phyloP scores from a whole-genome alignment of 2,113 vertebrate genomes.

The Phrynosoma blainvillii region DNA sequence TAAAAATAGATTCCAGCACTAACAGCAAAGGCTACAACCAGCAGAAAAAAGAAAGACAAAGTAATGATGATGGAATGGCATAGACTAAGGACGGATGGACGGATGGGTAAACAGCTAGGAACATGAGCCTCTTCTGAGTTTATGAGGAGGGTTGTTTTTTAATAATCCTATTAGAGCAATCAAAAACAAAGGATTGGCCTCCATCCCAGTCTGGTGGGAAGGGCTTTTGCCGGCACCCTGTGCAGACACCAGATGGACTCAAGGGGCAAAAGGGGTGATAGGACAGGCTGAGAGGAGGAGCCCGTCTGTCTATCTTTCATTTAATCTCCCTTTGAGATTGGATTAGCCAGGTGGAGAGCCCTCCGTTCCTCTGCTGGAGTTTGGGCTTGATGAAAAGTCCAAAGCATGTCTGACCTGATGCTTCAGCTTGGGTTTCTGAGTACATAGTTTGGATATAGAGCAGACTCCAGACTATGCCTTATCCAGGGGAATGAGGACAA shows the following conservation, averaged over 20 bases:
- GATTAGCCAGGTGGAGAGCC: slow-evolving; percentile 33
- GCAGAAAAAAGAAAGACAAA: background rate
- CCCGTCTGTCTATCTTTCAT: slow-evolving; percentile 9
- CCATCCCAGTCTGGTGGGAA: background rate
- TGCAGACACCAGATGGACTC: slow-evolving; percentile 36
- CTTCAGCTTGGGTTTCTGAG: background rate
- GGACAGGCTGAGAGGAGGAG: slow-evolving; percentile 2
- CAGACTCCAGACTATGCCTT: background rate
- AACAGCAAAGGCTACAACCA: background rate
- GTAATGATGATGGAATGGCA: background rate
- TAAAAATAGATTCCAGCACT: slow-evolving; percentile 22
- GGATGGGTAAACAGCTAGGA: background rate
- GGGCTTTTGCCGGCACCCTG: slow-evolving; percentile 16
- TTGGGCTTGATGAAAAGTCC: slow-evolving; percentile 10
- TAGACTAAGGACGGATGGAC: background rate
- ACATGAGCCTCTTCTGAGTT: slow-evolving; percentile 19
- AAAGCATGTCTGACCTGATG: background rate
- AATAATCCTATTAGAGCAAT: slow-evolving; percentile 38
- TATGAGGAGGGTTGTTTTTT: slow-evolving; percentile 14
- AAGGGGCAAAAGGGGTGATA: background rate
- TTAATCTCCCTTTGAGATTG: slow-evolving; percentile 29
- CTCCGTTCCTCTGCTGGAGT: slow-evolving; percentile 20
- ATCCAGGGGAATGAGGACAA: background rate
- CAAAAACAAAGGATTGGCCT: slow-evolving; percentile 29
- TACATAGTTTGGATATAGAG: background rate